These are phyloP conservation scores for Elymnias hypermnestra DNA, from an alignment of 1,140 invertebrate species.

Conservation along the genomic window DNA sequence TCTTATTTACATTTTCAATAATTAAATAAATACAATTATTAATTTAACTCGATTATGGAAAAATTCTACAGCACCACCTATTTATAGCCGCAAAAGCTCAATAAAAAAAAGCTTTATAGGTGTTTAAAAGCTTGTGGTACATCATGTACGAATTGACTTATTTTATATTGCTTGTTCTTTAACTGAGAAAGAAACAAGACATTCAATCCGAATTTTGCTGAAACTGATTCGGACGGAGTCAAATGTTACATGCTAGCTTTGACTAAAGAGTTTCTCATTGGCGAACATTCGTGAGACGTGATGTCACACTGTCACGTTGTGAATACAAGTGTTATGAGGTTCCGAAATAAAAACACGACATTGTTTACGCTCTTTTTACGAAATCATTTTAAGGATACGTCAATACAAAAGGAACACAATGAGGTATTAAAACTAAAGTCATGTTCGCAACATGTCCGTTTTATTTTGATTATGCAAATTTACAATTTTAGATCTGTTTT, in stretches of 20 bases:
- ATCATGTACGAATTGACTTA: too few species aligned
- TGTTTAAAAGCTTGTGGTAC: too few species aligned
- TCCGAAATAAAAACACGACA: slow-evolving; percentile 56
- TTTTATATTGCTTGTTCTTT: too few species aligned
- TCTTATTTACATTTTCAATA: too few species aligned
- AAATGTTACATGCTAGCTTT: neutral
- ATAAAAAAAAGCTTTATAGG: too few species aligned
- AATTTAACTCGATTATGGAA: too few species aligned
- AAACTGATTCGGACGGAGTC: too few species aligned
- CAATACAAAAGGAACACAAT: slow-evolving; percentile 15
- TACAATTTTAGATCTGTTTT: neutral
- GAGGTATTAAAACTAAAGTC: slow-evolving; percentile 16
- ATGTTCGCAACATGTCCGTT: slow-evolving; percentile 9
- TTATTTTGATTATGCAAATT: slow-evolving; percentile 6
- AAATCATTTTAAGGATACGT: slow-evolving; percentile 30
- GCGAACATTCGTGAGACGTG: slow-evolving; percentile 47
- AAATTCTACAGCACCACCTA: too few species aligned
- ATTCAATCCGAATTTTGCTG: too few species aligned
- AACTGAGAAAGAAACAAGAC: too few species aligned
- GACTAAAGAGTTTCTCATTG: slow-evolving; percentile 9
- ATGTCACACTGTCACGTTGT: slow-evolving; percentile 59
- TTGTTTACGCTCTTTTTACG: slow-evolving; percentile 43
- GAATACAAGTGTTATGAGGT: slow-evolving; percentile 42
- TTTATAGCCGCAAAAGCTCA: too few species aligned
- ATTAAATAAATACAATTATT: too few species aligned